Evolutionary conservation across 1,140 invertebrate genomes (phyloP).

Genomic region (Drosophila pectinifera): DNA sequence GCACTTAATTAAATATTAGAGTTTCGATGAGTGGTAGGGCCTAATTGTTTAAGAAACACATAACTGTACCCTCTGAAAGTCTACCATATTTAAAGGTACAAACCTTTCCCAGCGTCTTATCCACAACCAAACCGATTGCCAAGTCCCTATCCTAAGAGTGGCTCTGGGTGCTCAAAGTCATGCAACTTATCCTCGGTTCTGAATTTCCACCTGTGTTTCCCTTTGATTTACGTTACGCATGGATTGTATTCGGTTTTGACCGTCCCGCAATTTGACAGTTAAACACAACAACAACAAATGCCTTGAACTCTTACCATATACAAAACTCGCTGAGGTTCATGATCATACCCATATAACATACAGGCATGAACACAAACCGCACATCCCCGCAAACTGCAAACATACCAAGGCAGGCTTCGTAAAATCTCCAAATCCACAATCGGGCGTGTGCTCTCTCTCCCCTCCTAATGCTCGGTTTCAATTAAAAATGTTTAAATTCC

Average conservation of each 20-base stretch:
- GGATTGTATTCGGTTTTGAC: constrained; percentile 6
- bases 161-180: constrained; percentile 1
- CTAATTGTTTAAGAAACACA: background rate
- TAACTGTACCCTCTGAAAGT: background rate
- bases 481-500: too few relatives aligned
- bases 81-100: background rate
- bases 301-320: background rate
- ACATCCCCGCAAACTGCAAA: constrained; percentile 10
- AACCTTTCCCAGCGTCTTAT: background rate
- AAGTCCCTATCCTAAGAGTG: background rate
- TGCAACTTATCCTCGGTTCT: constrained; percentile 6
- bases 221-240: constrained; percentile 18
- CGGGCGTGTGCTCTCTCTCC: background rate
- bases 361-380: background rate
- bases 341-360: background rate
- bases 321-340: background rate
- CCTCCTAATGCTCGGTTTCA: background rate
- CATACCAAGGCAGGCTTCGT: constrained; percentile 13
- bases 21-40: too few relatives aligned
- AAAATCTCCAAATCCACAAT: constrained; percentile 4
- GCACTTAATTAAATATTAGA: too few relatives aligned
- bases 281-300: constrained; percentile 4
- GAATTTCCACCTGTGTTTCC: constrained; percentile 15
- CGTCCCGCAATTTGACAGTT: constrained; percentile 15
- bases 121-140: background rate